A percentile compares a stretch with the other conserved stretches of the same genome.
These are phyloP conservation scores for Ammodytes dubius DNA, from an alignment of 2,113 vertebrate genomes.

Conservation along the genomic window DNA sequence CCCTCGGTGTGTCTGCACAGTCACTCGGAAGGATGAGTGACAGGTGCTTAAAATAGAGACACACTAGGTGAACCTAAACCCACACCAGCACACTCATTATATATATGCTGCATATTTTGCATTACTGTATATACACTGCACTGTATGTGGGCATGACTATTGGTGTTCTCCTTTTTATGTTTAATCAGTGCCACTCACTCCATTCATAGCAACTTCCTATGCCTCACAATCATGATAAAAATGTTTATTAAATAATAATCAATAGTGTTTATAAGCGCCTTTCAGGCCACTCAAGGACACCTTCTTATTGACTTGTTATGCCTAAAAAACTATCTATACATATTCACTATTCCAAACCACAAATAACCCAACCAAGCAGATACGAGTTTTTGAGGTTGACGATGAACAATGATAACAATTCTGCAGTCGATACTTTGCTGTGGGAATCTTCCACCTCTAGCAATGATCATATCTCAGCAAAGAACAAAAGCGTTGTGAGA, in stretches of 20 bases:
- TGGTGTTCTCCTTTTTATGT: background rate
- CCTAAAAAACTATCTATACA: too few species aligned
- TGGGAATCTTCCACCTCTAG: constrained; percentile 15
- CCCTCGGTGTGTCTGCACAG: constrained; percentile 14
- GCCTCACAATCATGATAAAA: background rate
- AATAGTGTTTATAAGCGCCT: too few species aligned
- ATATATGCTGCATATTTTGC: background rate
- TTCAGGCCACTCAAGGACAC: too few species aligned
- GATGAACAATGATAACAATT: background rate
- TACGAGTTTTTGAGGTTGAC: too few species aligned
- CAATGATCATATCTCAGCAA: constrained; percentile 9
- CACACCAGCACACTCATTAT: background rate
- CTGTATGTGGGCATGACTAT: background rate
- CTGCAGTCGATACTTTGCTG: background rate
- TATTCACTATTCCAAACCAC: too few species aligned
- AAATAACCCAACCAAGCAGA: too few species aligned
- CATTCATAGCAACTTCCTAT: background rate
- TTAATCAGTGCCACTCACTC: background rate
- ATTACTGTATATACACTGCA: background rate
- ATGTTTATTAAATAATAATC: too few species aligned
- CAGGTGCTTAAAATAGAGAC: background rate
- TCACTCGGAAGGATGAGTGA: constrained; percentile 32
- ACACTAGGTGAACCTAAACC: background rate
- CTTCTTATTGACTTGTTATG: too few species aligned
- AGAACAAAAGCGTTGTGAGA: background rate